phyloP scores from a whole-genome alignment of 2,888 invertebrate species.

The Coelinius sp. region DNA sequence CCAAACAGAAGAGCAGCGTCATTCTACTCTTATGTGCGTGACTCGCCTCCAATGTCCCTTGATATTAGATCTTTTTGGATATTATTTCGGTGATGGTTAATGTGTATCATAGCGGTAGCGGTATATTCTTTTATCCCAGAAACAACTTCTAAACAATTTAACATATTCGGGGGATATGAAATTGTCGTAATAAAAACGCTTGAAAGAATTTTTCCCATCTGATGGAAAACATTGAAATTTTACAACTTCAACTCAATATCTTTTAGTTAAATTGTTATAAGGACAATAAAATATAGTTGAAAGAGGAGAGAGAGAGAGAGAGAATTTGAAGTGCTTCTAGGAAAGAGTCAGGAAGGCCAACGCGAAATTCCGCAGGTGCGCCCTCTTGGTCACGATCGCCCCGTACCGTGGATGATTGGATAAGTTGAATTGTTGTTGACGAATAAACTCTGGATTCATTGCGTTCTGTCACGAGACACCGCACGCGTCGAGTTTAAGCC shows the following conservation, averaged over 20 bases:
- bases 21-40: constrained; percentile 12
- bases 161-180: neutral
- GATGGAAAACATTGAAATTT: constrained; percentile 3
- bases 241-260: constrained; percentile 7
- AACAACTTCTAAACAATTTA: neutral
- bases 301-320: neutral
- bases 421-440: constrained; percentile 61
- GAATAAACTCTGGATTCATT: constrained; percentile 51
- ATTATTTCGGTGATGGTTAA: constrained; percentile 10
- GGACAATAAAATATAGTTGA: constrained; percentile 9
- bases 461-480: constrained; percentile 58
- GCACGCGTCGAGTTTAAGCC: constrained; percentile 44
- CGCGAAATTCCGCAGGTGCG: constrained; percentile 36
- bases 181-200: neutral
- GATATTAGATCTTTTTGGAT: neutral
- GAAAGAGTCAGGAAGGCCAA: constrained; percentile 12
- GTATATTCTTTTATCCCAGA: neutral
- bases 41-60: constrained; percentile 13
- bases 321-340: constrained; percentile 15
- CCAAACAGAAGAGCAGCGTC: constrained; percentile 24
- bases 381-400: constrained; percentile 25
- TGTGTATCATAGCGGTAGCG: neutral
- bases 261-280: constrained; percentile 26
- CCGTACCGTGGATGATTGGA: constrained; percentile 51
- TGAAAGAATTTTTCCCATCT: constrained; percentile 7